Percentiles rank a stretch among this genome's conserved stretches.
Conservation (phyloP, 2,797 vertebrate genomes). For the Hephaestus fuliginosus region DNA sequence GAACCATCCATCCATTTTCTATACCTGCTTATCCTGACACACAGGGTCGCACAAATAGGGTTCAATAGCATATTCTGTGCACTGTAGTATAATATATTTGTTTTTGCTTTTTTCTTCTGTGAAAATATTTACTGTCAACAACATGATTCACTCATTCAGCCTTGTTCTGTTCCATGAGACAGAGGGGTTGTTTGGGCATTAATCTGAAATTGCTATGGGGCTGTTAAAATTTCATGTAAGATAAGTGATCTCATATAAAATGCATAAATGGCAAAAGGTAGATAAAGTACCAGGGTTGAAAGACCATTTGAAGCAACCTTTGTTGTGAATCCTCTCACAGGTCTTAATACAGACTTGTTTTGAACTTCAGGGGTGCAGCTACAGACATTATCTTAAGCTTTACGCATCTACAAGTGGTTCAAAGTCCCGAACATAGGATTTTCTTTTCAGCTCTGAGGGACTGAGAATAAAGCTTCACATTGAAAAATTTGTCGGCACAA, state of each 20-base stretch:
- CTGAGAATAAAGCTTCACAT: neutral
- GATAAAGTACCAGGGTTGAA: slow-evolving; percentile 6
- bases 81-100: neutral
- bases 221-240: slow-evolving; percentile 6
- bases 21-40: too few relatives aligned
- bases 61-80: neutral
- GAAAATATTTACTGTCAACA: slow-evolving; percentile 24
- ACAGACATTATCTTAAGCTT: slow-evolving; percentile 10
- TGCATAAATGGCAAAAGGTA: slow-evolving; percentile 2
- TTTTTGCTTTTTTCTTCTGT: neutral
- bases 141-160: slow-evolving; percentile 8
- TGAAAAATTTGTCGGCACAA: neutral
- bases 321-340: neutral
- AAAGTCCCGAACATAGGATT: neutral
- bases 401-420: neutral
- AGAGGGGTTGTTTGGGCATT: slow-evolving; percentile 9
- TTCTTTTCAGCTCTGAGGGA: neutral
- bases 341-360: neutral
- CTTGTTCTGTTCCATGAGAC: neutral
- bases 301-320: slow-evolving; percentile 1
- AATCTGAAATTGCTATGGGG: neutral
- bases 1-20: neutral
- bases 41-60: neutral
- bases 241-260: slow-evolving; percentile 10
- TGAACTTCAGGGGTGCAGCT: neutral